Evolutionary conservation across 2,113 vertebrate genomes (phyloP).

Genomic region (Leucopsar rothschildi): DNA sequence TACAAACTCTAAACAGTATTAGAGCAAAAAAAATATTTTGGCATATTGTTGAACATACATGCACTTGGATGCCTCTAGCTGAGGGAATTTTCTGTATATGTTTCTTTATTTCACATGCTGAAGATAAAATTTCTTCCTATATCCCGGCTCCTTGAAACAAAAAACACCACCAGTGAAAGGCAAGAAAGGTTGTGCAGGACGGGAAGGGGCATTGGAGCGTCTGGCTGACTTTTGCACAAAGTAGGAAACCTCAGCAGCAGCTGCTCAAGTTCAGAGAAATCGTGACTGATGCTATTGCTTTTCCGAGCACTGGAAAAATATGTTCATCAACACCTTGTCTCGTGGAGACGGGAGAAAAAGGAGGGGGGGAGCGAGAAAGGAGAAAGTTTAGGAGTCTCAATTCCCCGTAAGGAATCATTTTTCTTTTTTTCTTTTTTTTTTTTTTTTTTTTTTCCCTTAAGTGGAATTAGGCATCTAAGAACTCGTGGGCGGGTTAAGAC

Average conservation of each 20-base stretch:
- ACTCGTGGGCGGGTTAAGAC: neutral
- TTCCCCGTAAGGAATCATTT: neutral
- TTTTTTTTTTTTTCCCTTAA: neutral
- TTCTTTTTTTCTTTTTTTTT: neutral
- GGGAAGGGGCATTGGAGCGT: neutral
- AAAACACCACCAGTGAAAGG: neutral
- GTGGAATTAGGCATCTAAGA: neutral
- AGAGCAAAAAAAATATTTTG: neutral
- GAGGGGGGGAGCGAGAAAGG: fast-evolving
- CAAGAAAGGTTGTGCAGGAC: neutral
- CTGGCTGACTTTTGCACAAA: neutral
- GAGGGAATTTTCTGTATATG: neutral
- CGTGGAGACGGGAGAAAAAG: neutral
- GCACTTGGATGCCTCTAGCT: neutral
- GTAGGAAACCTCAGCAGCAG: neutral
- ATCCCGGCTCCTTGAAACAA: neutral
- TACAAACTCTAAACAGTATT: neutral
- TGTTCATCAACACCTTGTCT: slow-evolving; percentile 4
- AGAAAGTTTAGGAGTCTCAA: neutral
- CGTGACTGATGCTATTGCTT: neutral
- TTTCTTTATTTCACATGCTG: neutral
- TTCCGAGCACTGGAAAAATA: neutral
- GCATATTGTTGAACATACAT: neutral
- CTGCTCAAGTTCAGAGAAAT: neutral
- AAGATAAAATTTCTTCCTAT: neutral